Evolutionary conservation across 2,113 vertebrate genomes (phyloP), one percentile per base, ranked within the genome.

Genomic region (Lepus europaeus): DNA sequence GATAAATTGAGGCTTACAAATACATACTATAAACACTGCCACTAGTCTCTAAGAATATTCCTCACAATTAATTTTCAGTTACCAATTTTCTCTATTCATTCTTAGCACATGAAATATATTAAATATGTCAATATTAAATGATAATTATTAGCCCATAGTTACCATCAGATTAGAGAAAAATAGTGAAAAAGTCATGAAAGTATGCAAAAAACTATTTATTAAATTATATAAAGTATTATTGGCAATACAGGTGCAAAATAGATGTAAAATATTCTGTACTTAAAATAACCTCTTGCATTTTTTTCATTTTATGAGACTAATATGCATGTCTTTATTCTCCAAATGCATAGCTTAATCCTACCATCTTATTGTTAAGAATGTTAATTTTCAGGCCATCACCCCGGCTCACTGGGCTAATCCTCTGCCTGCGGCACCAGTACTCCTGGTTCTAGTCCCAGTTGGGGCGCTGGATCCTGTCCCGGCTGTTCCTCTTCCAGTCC

Each of bases 11-110:
- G 14, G 76, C 9, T 23, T 85, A 76, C 25, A 85, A 73, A 39
- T 2, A 0, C 33, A 61, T 17, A 1, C 17, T 59, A 39, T 80
- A 45, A 61, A 0, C 16, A 74, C 17, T 81, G 5, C 14, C 49
- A 6, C 10, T 88, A 14, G 31, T 84, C 56, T 22, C 9, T 53
- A 39, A 61, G 63, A 17, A 73, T 72, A 3, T 79, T 89, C 39
- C 6, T 87, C 11, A 79, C 33, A 74, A 77, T 1, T 84, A 49
- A 93, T 91, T 86, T 94, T 89, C 76, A 61, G 19, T 5, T 66
- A 80, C 27, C 27, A 79, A 51, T 76, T 97, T 95, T 94, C 20
- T n/a, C 93, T 31, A 78, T 56, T 6, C 17, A 3, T 89, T 94
- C 22, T 63, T 45, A 81, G 61, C 11, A 77, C 45, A 72, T 17